Percentiles rank a stretch among this genome's conserved stretches.
Conservation (phyloP, 2,113 vertebrate genomes). For the Cololabis saira region DNA sequence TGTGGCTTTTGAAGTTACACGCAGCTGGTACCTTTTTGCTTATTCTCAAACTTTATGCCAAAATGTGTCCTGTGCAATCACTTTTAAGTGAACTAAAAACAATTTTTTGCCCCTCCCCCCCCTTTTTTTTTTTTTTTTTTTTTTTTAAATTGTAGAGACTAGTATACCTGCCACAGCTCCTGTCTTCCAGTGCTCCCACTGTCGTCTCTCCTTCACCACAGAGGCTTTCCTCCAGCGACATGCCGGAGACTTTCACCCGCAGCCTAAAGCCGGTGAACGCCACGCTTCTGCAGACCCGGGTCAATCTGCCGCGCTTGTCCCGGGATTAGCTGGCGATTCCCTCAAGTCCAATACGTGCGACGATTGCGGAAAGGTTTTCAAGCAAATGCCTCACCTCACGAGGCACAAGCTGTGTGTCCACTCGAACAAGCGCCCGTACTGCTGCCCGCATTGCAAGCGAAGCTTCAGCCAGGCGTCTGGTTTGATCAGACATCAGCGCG, state of each 20-base stretch:
- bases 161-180: conserved; percentile 17
- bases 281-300: not conserved
- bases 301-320: conserved; percentile 4
- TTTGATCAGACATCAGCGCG: conserved; percentile 67
- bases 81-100: not conserved
- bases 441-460: conserved; percentile 73
- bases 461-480: conserved; percentile 74
- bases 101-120: rapidly evolving
- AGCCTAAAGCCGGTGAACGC: conserved; percentile 3
- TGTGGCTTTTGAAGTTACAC: conserved; percentile 73
- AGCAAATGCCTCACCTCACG: conserved; percentile 58
- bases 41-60: not conserved
- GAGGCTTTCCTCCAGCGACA: conserved; percentile 77
- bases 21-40: conserved; percentile 46
- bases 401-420: conserved; percentile 71
- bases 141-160: conserved; percentile 47
- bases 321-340: conserved; percentile 17
- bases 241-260: conserved; percentile 55
- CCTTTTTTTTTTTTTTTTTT: not conserved
- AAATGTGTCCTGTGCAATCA: not conserved
- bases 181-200: conserved; percentile 71
- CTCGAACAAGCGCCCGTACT: conserved; percentile 71
- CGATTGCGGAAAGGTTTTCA: conserved; percentile 71
- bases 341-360: conserved; percentile 52
- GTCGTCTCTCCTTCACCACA: conserved; percentile 77